Evolutionary conservation across 2,113 vertebrate genomes (phyloP).

Genomic region (Pteropus alecto): DNA sequence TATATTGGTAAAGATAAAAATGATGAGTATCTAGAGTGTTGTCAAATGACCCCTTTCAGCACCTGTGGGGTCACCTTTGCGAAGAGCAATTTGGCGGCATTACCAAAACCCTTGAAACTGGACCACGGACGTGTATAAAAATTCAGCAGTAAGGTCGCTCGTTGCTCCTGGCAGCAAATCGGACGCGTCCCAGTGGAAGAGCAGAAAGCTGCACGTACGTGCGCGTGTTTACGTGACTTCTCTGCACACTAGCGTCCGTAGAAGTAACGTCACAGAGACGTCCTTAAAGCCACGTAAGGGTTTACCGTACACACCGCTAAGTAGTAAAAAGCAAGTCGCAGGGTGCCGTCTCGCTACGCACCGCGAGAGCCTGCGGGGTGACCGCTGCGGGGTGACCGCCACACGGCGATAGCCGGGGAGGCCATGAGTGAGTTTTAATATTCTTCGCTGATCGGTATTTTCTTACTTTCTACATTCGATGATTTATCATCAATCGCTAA

Average conservation of each 20-base stretch:
- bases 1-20: background rate
- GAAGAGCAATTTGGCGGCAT: background rate
- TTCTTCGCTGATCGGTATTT: background rate
- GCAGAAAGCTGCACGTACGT: too few relatives aligned
- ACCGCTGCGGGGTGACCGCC: background rate
- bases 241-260: background rate
- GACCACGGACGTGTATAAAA: background rate
- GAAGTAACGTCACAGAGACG: background rate
- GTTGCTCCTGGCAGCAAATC: background rate
- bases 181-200: too few relatives aligned
- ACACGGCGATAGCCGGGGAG: background rate
- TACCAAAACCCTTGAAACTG: slow-evolving; percentile 11
- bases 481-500: background rate
- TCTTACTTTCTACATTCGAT: background rate
- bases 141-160: background rate
- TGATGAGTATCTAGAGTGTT: background rate
- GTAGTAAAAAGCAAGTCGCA: background rate
- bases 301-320: background rate
- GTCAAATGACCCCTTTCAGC: background rate
- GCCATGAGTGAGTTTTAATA: background rate
- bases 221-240: too few relatives aligned
- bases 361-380: too few relatives aligned
- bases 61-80: background rate
- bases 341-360: too few relatives aligned
- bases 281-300: background rate